phyloP scores from a whole-genome alignment of 2,888 invertebrate genomes.

The Pedicia rivosa region DNA sequence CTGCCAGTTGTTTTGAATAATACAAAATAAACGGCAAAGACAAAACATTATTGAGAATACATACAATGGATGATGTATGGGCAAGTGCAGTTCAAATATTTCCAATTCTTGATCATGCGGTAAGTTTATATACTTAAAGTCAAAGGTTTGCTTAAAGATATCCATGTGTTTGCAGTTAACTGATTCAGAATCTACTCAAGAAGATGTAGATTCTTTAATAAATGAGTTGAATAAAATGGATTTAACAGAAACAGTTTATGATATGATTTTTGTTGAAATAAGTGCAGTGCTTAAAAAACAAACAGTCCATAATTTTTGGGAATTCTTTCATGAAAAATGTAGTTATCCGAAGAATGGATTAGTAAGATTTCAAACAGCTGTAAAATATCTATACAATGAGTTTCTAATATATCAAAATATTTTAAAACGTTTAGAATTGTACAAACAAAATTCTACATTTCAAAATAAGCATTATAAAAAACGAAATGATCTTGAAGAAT shows the following conservation, averaged over 20 bases:
- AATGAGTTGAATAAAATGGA: constrained; percentile 10
- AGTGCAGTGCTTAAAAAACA: constrained; percentile 19
- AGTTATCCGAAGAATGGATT: constrained; percentile 15
- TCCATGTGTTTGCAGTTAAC: not conserved
- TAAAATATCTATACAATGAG: constrained; percentile 20
- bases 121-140: constrained; percentile 10
- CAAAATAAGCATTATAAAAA: constrained; percentile 11
- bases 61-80: constrained; percentile 17
- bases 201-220: constrained; percentile 13
- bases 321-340: constrained; percentile 17
- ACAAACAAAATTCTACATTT: constrained; percentile 14
- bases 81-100: constrained; percentile 18
- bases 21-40: too few species aligned
- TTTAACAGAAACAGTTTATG: constrained; percentile 17
- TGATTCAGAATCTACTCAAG: constrained; percentile 6
- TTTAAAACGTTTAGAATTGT: constrained; percentile 15
- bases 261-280: constrained; percentile 22
- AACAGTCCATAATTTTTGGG: constrained; percentile 26
- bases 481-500: constrained; percentile 17
- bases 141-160: constrained; percentile 5
- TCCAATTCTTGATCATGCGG: constrained; percentile 20
- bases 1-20: too few species aligned
- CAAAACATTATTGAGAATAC: not conserved
- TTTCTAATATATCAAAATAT: constrained; percentile 18
- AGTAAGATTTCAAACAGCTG: constrained; percentile 21